Evolutionary conservation across 92 coral and sea anemone species (phyloP).

Genomic region (Blastomussa wellsi): DNA sequence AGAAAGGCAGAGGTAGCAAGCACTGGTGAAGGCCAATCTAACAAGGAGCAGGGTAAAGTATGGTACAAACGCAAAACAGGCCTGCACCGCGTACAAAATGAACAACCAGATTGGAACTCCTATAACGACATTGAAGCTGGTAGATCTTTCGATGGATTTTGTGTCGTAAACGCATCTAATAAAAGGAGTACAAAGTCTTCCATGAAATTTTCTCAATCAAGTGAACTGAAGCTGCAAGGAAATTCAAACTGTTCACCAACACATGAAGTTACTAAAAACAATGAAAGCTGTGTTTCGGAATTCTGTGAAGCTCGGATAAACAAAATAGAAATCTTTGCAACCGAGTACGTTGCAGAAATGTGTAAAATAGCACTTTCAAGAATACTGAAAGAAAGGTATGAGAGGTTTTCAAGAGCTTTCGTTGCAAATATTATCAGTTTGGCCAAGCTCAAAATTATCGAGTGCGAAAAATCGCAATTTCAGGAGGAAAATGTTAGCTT

Average conservation of each 20-base stretch:
- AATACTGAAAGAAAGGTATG: not conserved
- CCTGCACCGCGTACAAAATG: constrained; percentile 24
- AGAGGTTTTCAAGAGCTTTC: not conserved
- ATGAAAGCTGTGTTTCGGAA: not conserved
- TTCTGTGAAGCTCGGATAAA: not conserved
- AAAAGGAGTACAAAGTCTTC: not conserved
- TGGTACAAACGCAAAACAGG: not conserved
- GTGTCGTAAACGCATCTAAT: not conserved
- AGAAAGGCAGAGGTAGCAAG: not conserved
- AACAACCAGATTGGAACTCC: not conserved
- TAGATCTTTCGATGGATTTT: constrained; percentile 3
- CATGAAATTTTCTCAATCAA: not conserved
- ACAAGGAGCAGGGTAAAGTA: not conserved
- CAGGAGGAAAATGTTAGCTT: not conserved
- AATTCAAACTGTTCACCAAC: not conserved
- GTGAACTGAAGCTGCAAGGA: not conserved
- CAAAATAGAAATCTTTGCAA: not conserved
- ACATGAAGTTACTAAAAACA: not conserved
- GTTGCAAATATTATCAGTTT: not conserved
- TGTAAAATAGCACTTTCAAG: constrained; percentile 24
- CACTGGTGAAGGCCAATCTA: not conserved
- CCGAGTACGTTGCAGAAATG: not conserved
- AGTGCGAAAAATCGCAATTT: not conserved
- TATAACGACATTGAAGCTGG: constrained; percentile 3
- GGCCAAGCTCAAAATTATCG: not conserved